Evolutionary conservation across 2,888 invertebrate genomes (phyloP).

Genomic region (Malachius bipustulatus): DNA sequence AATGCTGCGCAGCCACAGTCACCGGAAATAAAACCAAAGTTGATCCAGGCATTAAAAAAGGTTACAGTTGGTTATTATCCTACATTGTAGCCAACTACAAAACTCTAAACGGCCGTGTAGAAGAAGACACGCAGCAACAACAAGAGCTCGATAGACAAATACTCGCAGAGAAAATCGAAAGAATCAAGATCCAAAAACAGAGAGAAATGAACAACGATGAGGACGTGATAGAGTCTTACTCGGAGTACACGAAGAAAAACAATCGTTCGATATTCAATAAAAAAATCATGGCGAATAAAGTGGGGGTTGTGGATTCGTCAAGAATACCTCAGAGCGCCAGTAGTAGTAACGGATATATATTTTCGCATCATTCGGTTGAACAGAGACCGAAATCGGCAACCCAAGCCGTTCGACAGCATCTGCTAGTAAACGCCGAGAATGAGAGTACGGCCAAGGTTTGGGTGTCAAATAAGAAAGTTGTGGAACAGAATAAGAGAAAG

Average conservation of each 20-base stretch:
- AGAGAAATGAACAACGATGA: slow-evolving; percentile 22
- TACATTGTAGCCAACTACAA: slow-evolving; percentile 55
- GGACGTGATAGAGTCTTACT: slow-evolving; percentile 31
- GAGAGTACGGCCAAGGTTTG: slow-evolving; percentile 16
- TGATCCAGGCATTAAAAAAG: slow-evolving; percentile 54
- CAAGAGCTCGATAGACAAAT: slow-evolving; percentile 41
- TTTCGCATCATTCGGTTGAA: too few species aligned
- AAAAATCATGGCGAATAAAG: neutral
- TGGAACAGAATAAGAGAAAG: slow-evolving; percentile 24
- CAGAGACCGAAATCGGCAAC: slow-evolving; percentile 34
- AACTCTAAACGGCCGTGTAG: slow-evolving; percentile 51
- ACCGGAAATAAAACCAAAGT: slow-evolving; percentile 46
- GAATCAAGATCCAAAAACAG: slow-evolving; percentile 25
- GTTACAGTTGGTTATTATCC: slow-evolving; percentile 59
- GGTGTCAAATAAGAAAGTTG: slow-evolving; percentile 31
- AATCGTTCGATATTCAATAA: slow-evolving; percentile 20
- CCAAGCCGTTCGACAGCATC: slow-evolving; percentile 32
- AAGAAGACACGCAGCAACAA: slow-evolving; percentile 46
- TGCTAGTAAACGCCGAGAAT: slow-evolving; percentile 25
- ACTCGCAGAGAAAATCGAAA: slow-evolving; percentile 29
- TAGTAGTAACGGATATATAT: slow-evolving; percentile 7
- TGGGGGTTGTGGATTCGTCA: neutral
- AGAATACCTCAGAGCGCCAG: neutral
- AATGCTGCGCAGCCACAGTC: slow-evolving; percentile 51
- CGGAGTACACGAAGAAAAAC: slow-evolving; percentile 30